A percentile compares a stretch with the other conserved stretches of the same genome.
Conservation (phyloP, 2,888 invertebrate genomes). For the Chelonus formosanus region DNA sequence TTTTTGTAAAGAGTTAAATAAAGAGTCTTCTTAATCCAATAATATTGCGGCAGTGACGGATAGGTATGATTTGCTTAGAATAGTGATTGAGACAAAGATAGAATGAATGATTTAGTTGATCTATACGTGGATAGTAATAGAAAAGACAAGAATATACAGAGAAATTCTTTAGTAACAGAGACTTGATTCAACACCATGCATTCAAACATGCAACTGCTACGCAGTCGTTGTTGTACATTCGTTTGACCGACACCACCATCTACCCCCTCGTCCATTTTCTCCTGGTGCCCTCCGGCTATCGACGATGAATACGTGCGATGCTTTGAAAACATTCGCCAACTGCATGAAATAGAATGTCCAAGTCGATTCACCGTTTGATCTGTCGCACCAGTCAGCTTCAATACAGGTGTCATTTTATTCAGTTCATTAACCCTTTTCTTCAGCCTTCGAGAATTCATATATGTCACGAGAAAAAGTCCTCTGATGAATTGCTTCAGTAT, state of each 20-base stretch:
- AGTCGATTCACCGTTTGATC: constrained; percentile 28
- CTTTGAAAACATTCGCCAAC: constrained; percentile 17
- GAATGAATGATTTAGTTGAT: too few species aligned
- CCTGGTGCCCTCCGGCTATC: constrained; percentile 21
- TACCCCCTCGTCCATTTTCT: constrained; percentile 13
- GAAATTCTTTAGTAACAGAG: background rate
- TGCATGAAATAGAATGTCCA: constrained; percentile 17
- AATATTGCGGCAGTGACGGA: constrained; percentile 18
- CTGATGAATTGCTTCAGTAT: too few species aligned
- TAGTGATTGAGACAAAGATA: background rate
- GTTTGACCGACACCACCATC: constrained; percentile 23
- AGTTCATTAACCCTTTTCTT: constrained; percentile 12
- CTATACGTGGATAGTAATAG: background rate
- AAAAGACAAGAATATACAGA: background rate
- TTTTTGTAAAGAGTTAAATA: background rate
- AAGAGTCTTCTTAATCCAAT: constrained; percentile 12
- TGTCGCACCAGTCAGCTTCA: constrained; percentile 16
- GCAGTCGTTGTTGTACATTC: constrained; percentile 17
- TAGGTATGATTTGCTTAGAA: constrained; percentile 8
- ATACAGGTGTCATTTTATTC: constrained; percentile 25
- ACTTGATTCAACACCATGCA: constrained; percentile 20
- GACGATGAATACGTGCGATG: constrained; percentile 6
- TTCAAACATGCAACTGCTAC: constrained; percentile 20
- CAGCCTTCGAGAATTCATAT: background rate
- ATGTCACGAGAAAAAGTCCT: background rate